These are phyloP conservation scores for Calyptomena viridis DNA, from an alignment of 2,113 vertebrate species.

Conservation along the genomic window DNA sequence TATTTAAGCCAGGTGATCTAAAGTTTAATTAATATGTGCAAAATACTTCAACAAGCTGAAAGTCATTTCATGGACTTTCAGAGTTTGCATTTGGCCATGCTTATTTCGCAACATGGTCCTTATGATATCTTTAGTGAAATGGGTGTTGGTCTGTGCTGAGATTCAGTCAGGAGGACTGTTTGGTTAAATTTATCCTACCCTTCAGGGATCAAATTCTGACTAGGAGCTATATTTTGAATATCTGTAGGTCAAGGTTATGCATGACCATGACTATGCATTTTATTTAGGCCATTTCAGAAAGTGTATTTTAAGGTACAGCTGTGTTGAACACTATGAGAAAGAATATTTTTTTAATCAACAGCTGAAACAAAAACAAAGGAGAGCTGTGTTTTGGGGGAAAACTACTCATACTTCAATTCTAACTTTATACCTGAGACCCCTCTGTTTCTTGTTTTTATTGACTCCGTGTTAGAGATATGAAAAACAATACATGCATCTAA, in stretches of 20 bases:
- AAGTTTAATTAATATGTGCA: constrained; percentile 28
- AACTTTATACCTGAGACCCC: background rate
- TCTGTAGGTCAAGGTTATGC: background rate
- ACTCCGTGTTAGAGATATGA: background rate
- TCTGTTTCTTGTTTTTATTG: background rate
- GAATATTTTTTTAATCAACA: background rate
- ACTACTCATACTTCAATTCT: background rate
- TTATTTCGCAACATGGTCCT: background rate
- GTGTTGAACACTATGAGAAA: background rate
- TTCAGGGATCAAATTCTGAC: background rate
- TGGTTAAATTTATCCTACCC: background rate
- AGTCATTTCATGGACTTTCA: constrained; percentile 21
- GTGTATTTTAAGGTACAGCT: background rate
- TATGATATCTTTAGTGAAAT: background rate
- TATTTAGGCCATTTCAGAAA: background rate
- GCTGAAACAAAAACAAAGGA: background rate
- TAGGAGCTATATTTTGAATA: background rate
- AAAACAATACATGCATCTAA: background rate
- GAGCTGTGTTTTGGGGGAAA: background rate
- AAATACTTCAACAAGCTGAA: background rate
- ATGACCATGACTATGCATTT: background rate
- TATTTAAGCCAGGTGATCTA: background rate
- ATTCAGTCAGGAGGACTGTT: background rate
- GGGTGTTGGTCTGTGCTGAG: background rate
- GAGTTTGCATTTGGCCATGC: background rate